Conservation (phyloP, 2,888 invertebrate genomes). For the Nebria salina region DNA sequence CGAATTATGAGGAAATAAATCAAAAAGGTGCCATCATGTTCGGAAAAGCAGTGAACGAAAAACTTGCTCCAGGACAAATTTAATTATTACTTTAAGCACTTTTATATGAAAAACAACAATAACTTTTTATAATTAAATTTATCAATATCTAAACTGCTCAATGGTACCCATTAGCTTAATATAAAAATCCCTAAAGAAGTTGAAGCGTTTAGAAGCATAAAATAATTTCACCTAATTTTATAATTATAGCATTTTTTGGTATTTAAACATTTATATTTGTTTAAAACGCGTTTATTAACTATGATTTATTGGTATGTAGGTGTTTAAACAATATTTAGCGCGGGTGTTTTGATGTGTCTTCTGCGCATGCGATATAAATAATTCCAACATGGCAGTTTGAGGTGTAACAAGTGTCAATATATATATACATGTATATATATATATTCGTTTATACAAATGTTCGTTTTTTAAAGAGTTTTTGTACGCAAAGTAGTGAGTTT, state of each 20-base stretch:
- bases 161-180: neutral
- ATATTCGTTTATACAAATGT: slow-evolving; percentile 30
- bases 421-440: neutral
- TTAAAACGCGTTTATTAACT: neutral
- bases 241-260: neutral
- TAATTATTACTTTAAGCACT: slow-evolving; percentile 46
- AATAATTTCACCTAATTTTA: neutral
- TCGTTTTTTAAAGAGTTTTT: slow-evolving; percentile 8
- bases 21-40: slow-evolving; percentile 68
- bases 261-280: neutral
- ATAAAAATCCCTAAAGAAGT: neutral
- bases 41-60: slow-evolving; percentile 68
- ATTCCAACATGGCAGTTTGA: slow-evolving; percentile 53
- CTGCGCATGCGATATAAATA: slow-evolving; percentile 37
- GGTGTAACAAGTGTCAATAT: slow-evolving; percentile 57
- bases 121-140: neutral
- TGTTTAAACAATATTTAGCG: neutral
- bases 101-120: neutral
- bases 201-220: neutral
- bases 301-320: neutral
- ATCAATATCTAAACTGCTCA: neutral
- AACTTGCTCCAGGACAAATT: slow-evolving; percentile 62
- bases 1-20: slow-evolving; percentile 68
- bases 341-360: neutral
- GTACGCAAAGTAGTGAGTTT: slow-evolving; percentile 18